phyloP scores from a whole-genome alignment of 2,888 invertebrate species.

The Leptogaster cylindrica region DNA sequence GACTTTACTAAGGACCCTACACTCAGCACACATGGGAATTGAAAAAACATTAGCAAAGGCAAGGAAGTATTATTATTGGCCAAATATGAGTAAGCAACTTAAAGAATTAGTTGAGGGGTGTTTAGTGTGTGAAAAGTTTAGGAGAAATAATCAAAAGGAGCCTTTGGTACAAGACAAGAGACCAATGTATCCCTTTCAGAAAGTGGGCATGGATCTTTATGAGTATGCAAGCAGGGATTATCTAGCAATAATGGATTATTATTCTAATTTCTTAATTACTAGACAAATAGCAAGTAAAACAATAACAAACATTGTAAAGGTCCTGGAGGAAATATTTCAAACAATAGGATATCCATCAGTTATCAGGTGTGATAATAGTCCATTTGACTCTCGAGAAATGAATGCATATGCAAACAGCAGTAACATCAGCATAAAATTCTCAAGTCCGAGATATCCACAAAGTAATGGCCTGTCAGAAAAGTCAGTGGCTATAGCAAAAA shows the following conservation, averaged over 20 bases:
- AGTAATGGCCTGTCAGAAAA: no score
- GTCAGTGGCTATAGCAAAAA: no score
- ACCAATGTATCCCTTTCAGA: not conserved
- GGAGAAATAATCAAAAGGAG: not conserved
- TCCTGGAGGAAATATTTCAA: no score
- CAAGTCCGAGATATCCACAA: no score
- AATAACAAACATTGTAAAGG: no score
- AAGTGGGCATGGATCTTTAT: not conserved
- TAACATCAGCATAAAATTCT: no score
- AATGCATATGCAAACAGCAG: no score
- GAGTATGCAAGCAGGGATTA: not conserved
- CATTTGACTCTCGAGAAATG: no score
- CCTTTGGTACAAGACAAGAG: not conserved
- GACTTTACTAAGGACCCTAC: conserved; percentile 49
- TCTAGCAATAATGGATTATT: conserved; percentile 38
- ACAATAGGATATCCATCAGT: no score
- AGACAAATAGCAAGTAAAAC: no score
- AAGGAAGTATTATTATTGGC: conserved; percentile 53
- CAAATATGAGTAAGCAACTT: conserved; percentile 51
- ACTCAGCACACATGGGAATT: conserved; percentile 54
- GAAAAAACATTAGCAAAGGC: conserved; percentile 52
- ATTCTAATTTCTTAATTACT: no score
- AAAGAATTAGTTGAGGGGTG: conserved; percentile 47
- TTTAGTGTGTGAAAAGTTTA: conserved; percentile 41
- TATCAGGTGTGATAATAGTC: no score